Evolutionary conservation across 2,888 invertebrate genomes (phyloP).

Genomic region (Fragum sueziense): DNA sequence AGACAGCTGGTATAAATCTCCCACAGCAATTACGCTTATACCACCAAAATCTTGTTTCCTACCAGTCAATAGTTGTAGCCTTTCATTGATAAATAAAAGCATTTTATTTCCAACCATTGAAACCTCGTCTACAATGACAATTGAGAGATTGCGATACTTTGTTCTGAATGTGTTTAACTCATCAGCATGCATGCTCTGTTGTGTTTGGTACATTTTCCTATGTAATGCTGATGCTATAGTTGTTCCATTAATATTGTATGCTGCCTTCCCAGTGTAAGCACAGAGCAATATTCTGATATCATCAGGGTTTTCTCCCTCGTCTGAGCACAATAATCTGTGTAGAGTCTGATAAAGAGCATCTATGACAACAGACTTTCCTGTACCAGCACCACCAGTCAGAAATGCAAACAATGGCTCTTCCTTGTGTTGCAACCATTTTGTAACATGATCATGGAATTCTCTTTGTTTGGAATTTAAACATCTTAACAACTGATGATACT

Average conservation of each 20-base stretch:
- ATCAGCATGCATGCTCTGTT: slow-evolving; percentile 44
- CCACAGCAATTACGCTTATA: slow-evolving; percentile 53
- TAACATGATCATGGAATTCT: slow-evolving; percentile 35
- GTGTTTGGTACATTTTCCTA: slow-evolving; percentile 34
- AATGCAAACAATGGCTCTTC: slow-evolving; percentile 52
- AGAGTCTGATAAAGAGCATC: slow-evolving; percentile 47
- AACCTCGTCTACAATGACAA: slow-evolving; percentile 55
- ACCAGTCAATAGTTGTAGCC: slow-evolving; percentile 50
- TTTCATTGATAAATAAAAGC: slow-evolving; percentile 40
- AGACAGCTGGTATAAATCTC: slow-evolving; percentile 58
- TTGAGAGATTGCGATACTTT: slow-evolving; percentile 49
- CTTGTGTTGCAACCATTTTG: slow-evolving; percentile 29
- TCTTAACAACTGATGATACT: slow-evolving; percentile 29
- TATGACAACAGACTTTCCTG: slow-evolving; percentile 53
- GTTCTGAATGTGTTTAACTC: slow-evolving; percentile 46
- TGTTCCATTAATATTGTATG: slow-evolving; percentile 52
- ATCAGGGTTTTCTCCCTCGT: slow-evolving; percentile 51
- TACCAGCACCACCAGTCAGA: slow-evolving; percentile 54
- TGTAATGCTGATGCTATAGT: slow-evolving; percentile 49
- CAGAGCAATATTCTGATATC: slow-evolving; percentile 54
- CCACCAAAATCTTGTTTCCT: slow-evolving; percentile 54
- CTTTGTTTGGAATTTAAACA: too few species aligned
- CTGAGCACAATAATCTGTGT: slow-evolving; percentile 34
- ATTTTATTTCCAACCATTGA: slow-evolving; percentile 57
- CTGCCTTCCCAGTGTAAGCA: slow-evolving; percentile 58